Percentiles rank a stretch among this genome's conserved stretches.
Evolutionary conservation across 2,888 invertebrate species (phyloP).

Genomic region (Gymnoscelis rufifasciata): DNA sequence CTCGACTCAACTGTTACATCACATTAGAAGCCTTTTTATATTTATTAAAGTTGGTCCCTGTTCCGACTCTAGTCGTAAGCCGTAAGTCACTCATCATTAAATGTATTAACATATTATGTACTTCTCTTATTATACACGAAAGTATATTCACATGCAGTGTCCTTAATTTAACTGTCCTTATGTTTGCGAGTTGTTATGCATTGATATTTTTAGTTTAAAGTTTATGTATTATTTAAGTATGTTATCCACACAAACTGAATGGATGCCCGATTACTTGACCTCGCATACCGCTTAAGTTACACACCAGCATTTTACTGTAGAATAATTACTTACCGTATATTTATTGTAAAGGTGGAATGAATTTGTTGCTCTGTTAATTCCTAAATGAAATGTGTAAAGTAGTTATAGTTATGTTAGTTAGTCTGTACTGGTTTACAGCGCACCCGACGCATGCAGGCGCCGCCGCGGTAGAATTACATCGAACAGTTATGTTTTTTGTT

Average conservation of each 20-base stretch:
- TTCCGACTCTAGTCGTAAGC: slow-evolving; percentile 1
- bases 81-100: not conserved
- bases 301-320: slow-evolving; percentile 5
- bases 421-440: not conserved
- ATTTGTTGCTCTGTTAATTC: slow-evolving; percentile 43
- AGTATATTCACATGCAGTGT: too few species aligned
- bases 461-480: not conserved
- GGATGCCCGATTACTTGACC: too few species aligned
- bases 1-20: not conserved
- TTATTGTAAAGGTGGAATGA: slow-evolving; percentile 15
- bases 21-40: too few species aligned
- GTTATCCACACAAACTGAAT: too few species aligned
- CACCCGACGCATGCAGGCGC: too few species aligned
- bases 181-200: too few species aligned
- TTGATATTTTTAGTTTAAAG: too few species aligned
- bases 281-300: slow-evolving; percentile 3
- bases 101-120: not conserved
- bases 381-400: slow-evolving; percentile 63
- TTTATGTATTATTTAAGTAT: too few species aligned
- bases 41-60: not conserved
- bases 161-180: too few species aligned
- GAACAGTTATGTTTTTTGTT: slow-evolving; percentile 11
- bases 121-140: too few species aligned
- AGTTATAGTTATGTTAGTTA: slow-evolving; percentile 45
- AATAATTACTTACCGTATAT: slow-evolving; percentile 20